Conservation (phyloP, 2,888 invertebrate genomes). For the Rotaria magnacalcarata region DNA sequence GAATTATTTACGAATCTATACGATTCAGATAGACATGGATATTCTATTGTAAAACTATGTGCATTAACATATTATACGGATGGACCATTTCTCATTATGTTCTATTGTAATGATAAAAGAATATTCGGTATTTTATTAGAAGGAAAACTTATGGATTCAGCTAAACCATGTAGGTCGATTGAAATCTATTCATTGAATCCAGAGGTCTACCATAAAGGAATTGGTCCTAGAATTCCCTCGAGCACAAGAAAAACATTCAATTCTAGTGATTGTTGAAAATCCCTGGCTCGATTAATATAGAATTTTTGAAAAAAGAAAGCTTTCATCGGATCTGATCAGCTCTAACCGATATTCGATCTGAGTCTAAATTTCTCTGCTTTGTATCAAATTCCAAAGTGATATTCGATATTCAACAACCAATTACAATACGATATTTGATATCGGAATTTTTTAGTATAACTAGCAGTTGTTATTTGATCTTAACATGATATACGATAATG, state of each 20-base stretch:
- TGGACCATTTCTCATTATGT: background rate
- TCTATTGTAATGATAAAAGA: background rate
- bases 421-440: constrained; percentile 26
- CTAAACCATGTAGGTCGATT: background rate
- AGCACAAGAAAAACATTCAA: too few relatives aligned
- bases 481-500: constrained; percentile 13
- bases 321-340: too few relatives aligned
- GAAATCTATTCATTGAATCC: too few relatives aligned
- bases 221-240: too few relatives aligned
- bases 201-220: too few relatives aligned
- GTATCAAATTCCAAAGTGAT: constrained; percentile 1
- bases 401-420: constrained; percentile 11
- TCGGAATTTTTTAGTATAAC: constrained; percentile 29
- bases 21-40: background rate
- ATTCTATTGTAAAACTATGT: background rate
- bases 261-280: too few relatives aligned
- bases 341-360: background rate
- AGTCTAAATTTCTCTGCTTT: background rate
- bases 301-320: too few relatives aligned
- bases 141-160: background rate
- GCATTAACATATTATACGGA: background rate
- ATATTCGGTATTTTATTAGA: background rate
- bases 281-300: too few relatives aligned
- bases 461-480: constrained; percentile 26
- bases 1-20: background rate